These are phyloP conservation scores for Aradophagus sp. DNA, from an alignment of 1,140 invertebrate species.

Conservation along the genomic window DNA sequence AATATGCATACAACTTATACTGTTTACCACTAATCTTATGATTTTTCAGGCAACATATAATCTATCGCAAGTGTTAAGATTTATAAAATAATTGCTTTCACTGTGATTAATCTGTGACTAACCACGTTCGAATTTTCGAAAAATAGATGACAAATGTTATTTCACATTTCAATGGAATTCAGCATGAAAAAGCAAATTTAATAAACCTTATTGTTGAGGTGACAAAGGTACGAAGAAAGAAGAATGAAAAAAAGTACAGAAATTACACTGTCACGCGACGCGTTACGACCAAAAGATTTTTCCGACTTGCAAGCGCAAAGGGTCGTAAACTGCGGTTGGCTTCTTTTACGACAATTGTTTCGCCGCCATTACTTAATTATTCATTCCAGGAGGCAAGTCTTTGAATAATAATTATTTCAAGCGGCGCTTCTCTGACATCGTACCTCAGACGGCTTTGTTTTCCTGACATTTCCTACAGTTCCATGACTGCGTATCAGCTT, in stretches of 20 bases:
- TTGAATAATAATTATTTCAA: constrained; percentile 50
- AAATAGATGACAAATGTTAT: no score
- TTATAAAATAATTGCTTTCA: no score
- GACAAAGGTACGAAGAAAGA: no score
- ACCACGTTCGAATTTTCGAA: no score
- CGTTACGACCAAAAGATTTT: constrained; percentile 11
- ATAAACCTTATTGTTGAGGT: no score
- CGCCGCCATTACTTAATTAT: constrained; percentile 45
- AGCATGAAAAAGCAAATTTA: no score
- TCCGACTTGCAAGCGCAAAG: constrained; percentile 8
- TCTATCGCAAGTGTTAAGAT: no score
- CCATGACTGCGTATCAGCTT: constrained; percentile 40
- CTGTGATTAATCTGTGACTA: no score
- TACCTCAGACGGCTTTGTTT: constrained; percentile 20
- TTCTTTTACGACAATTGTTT: constrained; percentile 46
- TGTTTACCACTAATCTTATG: no score
- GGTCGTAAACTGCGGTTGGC: constrained; percentile 39
- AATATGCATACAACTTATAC: no score
- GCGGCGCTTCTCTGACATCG: constrained; percentile 15
- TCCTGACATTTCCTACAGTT: constrained; percentile 40
- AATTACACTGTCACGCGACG: constrained; percentile 7
- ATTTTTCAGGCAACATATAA: no score
- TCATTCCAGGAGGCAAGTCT: constrained; percentile 44
- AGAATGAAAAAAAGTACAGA: constrained; percentile 7
- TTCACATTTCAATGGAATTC: no score